Percentiles rank a stretch among this genome's conserved stretches.
phyloP scores from a whole-genome alignment of 37 sponge, comb jelly and placozoan genomes.

The Mnemiopsis leidyi region DNA sequence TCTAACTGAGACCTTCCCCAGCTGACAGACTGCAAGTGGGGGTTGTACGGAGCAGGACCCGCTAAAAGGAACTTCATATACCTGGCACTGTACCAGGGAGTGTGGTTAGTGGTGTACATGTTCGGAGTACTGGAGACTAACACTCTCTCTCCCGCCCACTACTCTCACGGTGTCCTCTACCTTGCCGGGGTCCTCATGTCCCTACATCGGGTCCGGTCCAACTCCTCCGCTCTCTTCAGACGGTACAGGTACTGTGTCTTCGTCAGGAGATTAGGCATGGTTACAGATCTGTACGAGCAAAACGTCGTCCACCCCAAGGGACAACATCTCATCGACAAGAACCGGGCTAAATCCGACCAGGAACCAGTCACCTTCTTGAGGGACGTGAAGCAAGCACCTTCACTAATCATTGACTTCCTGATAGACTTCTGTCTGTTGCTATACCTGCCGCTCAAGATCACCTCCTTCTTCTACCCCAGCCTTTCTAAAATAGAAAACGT shows the following conservation, averaged over 20 bases:
- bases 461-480: neutral
- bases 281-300: conserved; percentile 3
- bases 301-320: conserved; percentile 14
- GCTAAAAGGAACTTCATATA: neutral
- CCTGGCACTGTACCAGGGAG: neutral
- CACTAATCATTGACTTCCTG: neutral
- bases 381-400: neutral
- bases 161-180: neutral
- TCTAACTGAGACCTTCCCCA: too few species aligned
- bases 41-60: conserved; percentile 1
- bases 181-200: neutral
- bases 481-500: neutral
- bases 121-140: neutral
- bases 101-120: conserved; percentile 27
- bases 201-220: neutral
- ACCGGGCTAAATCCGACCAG: neutral
- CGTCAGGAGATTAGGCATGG: neutral
- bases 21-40: neutral
- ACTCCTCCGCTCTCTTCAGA: neutral
- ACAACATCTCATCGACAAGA: neutral
- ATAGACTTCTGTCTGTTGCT: neutral
- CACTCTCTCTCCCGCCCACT: neutral
- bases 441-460: neutral
- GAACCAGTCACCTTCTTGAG: neutral
- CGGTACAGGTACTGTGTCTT: neutral